Conservation (phyloP, 2,797 vertebrate genomes). For the Channallabes apus region DNA sequence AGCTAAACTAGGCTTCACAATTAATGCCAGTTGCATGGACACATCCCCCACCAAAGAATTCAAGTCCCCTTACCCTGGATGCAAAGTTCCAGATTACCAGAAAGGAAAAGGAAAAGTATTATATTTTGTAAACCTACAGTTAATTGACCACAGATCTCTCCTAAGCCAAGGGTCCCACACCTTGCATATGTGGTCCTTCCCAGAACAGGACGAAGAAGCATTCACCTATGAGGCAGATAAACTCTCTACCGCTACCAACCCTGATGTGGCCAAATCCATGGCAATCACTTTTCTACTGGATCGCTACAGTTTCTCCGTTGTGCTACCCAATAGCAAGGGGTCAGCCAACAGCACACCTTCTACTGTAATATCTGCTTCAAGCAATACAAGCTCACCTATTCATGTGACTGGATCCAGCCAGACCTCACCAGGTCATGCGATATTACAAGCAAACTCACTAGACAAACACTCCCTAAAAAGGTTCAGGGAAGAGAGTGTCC, state of each 20-base stretch:
- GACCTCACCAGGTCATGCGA: conserved; percentile 17
- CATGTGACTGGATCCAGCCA: conserved; percentile 14
- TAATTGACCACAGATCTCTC: conserved; percentile 79
- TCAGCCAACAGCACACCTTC: conserved; percentile 18
- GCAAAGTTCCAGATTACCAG: conserved; percentile 58
- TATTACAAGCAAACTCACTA: neutral
- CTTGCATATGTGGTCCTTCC: conserved; percentile 77
- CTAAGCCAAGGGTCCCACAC: conserved; percentile 74
- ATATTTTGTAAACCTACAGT: conserved; percentile 78
- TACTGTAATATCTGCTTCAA: conserved; percentile 35
- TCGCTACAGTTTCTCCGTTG: conserved; percentile 76
- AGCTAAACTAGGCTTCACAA: conserved; percentile 73
- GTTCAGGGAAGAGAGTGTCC: conserved; percentile 67
- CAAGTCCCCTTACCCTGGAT: conserved; percentile 33
- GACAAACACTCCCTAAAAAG: conserved; percentile 53
- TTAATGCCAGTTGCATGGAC: conserved; percentile 63
- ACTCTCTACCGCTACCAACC: conserved; percentile 75
- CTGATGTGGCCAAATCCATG: conserved; percentile 70
- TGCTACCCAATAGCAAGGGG: conserved; percentile 66
- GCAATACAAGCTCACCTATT: conserved; percentile 12
- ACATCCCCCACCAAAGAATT: conserved; percentile 54
- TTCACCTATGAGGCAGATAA: conserved; percentile 76
- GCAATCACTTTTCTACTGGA: conserved; percentile 77
- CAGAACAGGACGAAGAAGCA: conserved; percentile 67
- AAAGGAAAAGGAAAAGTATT: conserved; percentile 69